Evolutionary conservation across 1,140 invertebrate genomes (phyloP), one percentile per base, ranked within the genome.

Genomic region (Paralvinella palmiformis): DNA sequence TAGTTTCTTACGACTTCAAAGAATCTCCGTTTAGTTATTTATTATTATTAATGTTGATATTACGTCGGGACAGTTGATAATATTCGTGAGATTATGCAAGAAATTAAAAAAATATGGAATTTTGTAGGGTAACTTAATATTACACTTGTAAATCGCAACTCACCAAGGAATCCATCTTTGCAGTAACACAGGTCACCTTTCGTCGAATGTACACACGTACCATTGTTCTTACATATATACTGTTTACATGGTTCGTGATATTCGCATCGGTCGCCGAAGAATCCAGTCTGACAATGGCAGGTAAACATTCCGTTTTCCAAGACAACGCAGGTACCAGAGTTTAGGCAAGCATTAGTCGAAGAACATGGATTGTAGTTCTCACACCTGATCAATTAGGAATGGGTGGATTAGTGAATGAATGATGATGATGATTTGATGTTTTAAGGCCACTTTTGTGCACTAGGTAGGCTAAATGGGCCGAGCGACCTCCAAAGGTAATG

Each of bases 181-280:
- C 63, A 65, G 48, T 60, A 50, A 37, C 63, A 65, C 22, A 50
- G 29, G 45, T 65, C 58, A 15, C 56, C 56, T 10, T 32, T 32
- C 6, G 36, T 62, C n/a, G 35, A 50, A 24, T 56, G 29, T 1
- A 56, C 64, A 33, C 64, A 66, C 3, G 64, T 66, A 17, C 64
- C 59, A 32, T 62, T 62, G 59, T 66, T 53, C 7, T 37, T 20
- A 29, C 64, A 66, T 20, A 33, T 17, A 36, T 45, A 55, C 27
- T 29, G 27, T 5, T 37, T 31, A 48, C 64, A 66, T 22, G 59
- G 59, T 24, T 41, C n/a, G 59, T 62, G 59, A 10, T 44, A 31
- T 53, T 66, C 64, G 31, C 64, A 66, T 17, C 41, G 59, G 1
- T 62, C 37, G 13, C 64, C 64, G 27, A 35, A 56, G 60, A 63